Base-by-base conservation (phyloP, 1,140 invertebrate genomes). In the Drosophila guanche region DNA sequence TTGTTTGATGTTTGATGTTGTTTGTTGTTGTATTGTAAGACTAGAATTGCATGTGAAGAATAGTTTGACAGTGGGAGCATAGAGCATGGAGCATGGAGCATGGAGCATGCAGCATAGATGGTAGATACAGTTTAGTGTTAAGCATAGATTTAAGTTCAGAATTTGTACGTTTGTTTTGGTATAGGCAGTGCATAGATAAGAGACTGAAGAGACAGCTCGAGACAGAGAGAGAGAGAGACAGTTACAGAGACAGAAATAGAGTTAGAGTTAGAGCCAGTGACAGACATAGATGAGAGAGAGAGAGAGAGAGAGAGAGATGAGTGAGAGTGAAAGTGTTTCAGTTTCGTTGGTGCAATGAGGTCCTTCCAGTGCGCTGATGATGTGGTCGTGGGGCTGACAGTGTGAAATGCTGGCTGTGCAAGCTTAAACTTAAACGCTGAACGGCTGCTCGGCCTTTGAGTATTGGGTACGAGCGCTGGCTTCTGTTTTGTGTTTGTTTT, bases 11-110 rank as follows among this genome's bases (percentile, higher is more conserved):
- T 69, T 77, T 81, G 54, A 22, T 63, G 71, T 66, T 77, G 69
- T 56, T 81, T 70, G 62, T 68, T 61, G 58, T 66, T 74, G 81
- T 86, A 78, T 81, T 75, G 50, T 83, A 89, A 88, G 84, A 89
- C 78, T 88, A 88, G 83, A 88, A 88, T 88, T 89, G 76, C 79
- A 85, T 88, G 84, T 80, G 81, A 77, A 89, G 59, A 57, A 77
- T 53, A 88, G 75, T 14, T 50, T 14, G 45, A 16, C 46, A 70
- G 68, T 46, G 33, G 55, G 58, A 68, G 47, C 22, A 27, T 27
- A 71, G 50, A 42, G 33, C 57, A 71, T n/a, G n/a, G 5, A 60
- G 41, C 8, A 16, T 41, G 58, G 42, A 40, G 55, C 51, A 52
- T 22, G 47, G 65, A 66, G 66, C 42, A 33, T 3, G 3, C 1